phyloP scores from a whole-genome alignment of 1,140 invertebrate species.

The Triops longicaudatus region DNA sequence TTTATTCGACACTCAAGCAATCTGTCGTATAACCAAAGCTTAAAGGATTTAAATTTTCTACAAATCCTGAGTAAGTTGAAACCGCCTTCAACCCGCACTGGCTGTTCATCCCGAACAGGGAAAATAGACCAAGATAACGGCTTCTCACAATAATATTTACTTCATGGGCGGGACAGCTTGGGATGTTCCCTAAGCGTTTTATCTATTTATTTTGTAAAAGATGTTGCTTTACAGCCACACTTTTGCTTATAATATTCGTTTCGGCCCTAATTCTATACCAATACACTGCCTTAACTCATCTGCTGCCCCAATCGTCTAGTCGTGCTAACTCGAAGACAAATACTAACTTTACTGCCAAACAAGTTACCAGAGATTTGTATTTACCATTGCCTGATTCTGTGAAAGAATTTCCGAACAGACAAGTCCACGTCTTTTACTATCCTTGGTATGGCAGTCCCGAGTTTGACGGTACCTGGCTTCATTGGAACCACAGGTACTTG shows the following conservation, averaged over 20 bases:
- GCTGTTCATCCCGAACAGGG: no score
- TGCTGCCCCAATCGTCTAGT: neutral
- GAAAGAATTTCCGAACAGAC: constrained; percentile 26
- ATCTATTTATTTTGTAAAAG: neutral
- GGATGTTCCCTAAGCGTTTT: neutral
- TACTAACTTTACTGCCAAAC: neutral
- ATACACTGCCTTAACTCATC: neutral
- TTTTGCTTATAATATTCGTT: neutral
- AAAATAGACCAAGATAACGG: no score
- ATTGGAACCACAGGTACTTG: constrained; percentile 45
- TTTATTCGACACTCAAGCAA: no score
- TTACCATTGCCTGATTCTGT: neutral
- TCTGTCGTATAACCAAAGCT: no score
- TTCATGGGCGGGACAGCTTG: no score
- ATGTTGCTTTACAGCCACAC: neutral
- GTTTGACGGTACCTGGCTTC: constrained; percentile 40
- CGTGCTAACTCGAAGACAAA: neutral
- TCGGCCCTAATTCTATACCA: neutral
- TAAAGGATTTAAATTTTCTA: no score
- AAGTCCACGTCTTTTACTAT: constrained; percentile 46
- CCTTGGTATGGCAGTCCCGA: constrained; percentile 44
- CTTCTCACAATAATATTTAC: no score
- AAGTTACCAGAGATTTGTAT: no score
- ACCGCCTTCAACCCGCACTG: no score
- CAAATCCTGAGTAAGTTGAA: no score